Evolutionary conservation across 2,888 invertebrate genomes (phyloP), one percentile per base, ranked within the genome.

Genomic region (Ophion costatus): DNA sequence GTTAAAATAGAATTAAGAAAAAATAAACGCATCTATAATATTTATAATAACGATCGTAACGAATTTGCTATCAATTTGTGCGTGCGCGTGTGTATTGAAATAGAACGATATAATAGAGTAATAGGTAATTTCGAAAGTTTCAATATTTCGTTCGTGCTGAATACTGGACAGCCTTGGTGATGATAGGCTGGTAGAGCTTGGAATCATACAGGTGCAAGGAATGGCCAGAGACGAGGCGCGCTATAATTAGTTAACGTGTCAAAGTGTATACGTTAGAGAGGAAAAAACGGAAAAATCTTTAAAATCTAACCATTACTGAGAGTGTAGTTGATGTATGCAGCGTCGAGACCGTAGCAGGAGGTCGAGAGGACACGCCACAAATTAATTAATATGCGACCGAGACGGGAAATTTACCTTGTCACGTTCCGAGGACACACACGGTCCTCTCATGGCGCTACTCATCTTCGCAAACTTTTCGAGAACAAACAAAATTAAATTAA

Each of bases 181-280:
- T 20, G 45, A 22, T 29, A 29, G 14, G 42, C 3, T 29, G 17
- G 9, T 24, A 17, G 56, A 17, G 56, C n/a, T 3, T 10, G n/a
- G 56, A 56, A 57, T 71, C 56, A 56, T 20, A n/a, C 5, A 11
- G 20, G 14, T 9, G 38, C 17, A 33, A 38, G 38, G 9, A n/a
- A 20, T 9, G 17, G 2, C 1, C n/a, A 24, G 6, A 59, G 22
- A 29, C 20, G 77, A 61, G 42, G 64, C 67, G 66, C 71, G 29
- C 29, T 45, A 29, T 74, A 81, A 84, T 84, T 81, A 81, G 77
- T 81, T 84, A 45, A 84, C 81, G 84, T 69, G 80, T 71, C 56
- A 57, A 74, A 74, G 84, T 78, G 63, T 74, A 29, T 17, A 66
- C 61, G 61, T 78, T 24, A 20, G n/a, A 63, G 22, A 29, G 63